Conservation (phyloP, 2,888 invertebrate genomes). For the Philopedon plagiatum region DNA sequence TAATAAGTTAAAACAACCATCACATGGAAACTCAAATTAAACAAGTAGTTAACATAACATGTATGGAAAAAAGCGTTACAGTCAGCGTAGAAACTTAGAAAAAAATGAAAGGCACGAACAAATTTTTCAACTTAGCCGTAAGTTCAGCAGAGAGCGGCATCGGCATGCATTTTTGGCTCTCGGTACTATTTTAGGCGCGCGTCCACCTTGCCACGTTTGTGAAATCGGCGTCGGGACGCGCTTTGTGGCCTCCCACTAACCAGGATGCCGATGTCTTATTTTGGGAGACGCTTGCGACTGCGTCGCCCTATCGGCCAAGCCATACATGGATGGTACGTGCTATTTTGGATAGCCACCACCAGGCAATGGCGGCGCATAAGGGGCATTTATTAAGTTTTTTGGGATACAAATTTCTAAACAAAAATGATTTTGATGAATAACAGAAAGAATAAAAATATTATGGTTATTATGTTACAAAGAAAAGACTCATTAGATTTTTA, state of each 20-base stretch:
- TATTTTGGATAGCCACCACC: constrained; percentile 62
- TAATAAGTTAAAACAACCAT: neutral
- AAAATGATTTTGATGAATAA: neutral
- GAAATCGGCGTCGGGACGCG: constrained; percentile 56
- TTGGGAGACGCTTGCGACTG: constrained; percentile 67
- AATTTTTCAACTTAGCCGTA: constrained; percentile 1
- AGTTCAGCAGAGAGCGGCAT: constrained; percentile 2
- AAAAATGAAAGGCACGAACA: constrained; percentile 4
- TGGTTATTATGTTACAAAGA: no score
- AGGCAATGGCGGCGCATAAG: constrained; percentile 50
- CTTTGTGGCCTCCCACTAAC: constrained; percentile 59
- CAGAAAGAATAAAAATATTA: neutral
- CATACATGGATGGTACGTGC: constrained; percentile 68
- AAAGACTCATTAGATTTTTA: no score
- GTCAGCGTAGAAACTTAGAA: neutral
- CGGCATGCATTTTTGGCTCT: constrained; percentile 60
- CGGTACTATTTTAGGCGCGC: constrained; percentile 60
- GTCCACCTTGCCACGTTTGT: constrained; percentile 59
- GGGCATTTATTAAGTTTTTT: neutral
- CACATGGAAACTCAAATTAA: neutral
- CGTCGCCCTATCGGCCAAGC: constrained; percentile 65
- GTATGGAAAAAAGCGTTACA: neutral
- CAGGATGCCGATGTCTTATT: constrained; percentile 64
- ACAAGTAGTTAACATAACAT: no score
- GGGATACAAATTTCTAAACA: neutral